These are phyloP conservation scores for Pilophorus perplexus DNA, from an alignment of 2,888 invertebrate genomes.

Conservation along the genomic window DNA sequence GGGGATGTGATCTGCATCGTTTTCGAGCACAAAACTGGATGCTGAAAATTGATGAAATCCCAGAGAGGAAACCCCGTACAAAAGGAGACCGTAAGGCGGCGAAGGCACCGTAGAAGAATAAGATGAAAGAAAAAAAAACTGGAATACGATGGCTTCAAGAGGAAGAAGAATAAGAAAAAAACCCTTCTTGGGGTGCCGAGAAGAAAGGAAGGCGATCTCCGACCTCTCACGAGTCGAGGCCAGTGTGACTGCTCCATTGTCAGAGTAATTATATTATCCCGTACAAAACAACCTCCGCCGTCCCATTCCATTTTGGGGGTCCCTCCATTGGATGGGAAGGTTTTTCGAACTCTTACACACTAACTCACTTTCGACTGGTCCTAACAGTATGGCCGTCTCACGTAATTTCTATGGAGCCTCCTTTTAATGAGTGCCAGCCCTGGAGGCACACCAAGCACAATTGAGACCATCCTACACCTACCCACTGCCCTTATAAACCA, in stretches of 20 bases:
- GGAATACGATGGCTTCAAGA: too few relatives aligned
- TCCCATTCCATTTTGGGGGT: neutral
- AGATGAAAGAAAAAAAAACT: neutral
- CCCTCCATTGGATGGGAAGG: slow-evolving; percentile 15
- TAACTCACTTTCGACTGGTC: slow-evolving; percentile 26
- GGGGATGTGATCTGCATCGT: too few relatives aligned
- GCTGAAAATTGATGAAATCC: too few relatives aligned
- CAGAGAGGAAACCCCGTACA: too few relatives aligned
- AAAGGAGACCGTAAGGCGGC: slow-evolving; percentile 7
- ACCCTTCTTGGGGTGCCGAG: slow-evolving; percentile 2
- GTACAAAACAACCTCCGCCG: slow-evolving; percentile 20
- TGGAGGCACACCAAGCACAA: too few relatives aligned
- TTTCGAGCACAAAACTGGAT: too few relatives aligned
- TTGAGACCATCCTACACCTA: too few relatives aligned
- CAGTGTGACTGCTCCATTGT: slow-evolving; percentile 37
- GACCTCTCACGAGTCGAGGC: slow-evolving; percentile 20
- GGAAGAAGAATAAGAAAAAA: neutral
- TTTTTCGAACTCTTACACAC: slow-evolving; percentile 4
- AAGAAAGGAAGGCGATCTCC: slow-evolving; percentile 32
- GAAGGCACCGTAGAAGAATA: slow-evolving; percentile 2
- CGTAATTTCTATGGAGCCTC: slow-evolving; percentile 5
- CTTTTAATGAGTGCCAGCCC: too few relatives aligned
- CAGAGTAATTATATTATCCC: slow-evolving; percentile 38
- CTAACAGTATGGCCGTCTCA: slow-evolving; percentile 6
- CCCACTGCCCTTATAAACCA: too few relatives aligned